Evolutionary conservation across 2,888 invertebrate species (phyloP).

Genomic region (Vandiemenella viatica): DNA sequence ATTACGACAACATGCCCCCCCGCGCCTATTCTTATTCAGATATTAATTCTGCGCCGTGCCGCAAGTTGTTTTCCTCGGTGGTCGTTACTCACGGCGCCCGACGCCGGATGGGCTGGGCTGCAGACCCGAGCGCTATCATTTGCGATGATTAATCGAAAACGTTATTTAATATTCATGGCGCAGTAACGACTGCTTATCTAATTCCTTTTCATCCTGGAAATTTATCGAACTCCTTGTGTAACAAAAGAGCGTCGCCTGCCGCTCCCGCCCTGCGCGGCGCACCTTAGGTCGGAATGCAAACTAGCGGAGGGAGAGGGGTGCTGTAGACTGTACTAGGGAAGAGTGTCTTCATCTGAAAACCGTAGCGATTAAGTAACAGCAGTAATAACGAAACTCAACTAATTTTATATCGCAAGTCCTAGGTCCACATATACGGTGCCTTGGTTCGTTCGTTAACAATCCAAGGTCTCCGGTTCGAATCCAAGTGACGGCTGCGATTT

Average conservation of each 20-base stretch:
- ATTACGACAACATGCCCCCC: too few relatives aligned
- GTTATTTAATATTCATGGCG: conserved; percentile 10
- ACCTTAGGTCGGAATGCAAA: not conserved
- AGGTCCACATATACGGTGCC: too few relatives aligned
- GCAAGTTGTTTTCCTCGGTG: conserved; percentile 4
- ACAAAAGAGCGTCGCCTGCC: not conserved
- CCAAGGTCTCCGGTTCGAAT: too few relatives aligned
- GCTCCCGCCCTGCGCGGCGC: not conserved
- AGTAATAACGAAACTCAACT: too few relatives aligned
- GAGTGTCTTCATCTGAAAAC: too few relatives aligned
- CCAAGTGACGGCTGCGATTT: too few relatives aligned
- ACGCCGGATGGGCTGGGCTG: not conserved
- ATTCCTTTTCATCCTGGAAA: conserved; percentile 5
- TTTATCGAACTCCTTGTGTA: conserved; percentile 1
- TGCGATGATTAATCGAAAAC: conserved; percentile 10
- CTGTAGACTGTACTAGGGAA: not conserved
- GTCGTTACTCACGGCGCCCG: conserved; percentile 6
- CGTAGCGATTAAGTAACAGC: too few relatives aligned
- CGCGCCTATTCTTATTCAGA: conserved; percentile 7
- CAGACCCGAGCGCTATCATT: not conserved
- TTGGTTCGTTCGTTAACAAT: too few relatives aligned
- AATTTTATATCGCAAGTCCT: too few relatives aligned
- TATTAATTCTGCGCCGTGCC: conserved; percentile 4
- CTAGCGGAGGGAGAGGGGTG: not conserved
- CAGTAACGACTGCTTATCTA: conserved; percentile 10